Base-by-base conservation (phyloP, 2,888 invertebrate genomes). In the Eupithecia tripunctaria region DNA sequence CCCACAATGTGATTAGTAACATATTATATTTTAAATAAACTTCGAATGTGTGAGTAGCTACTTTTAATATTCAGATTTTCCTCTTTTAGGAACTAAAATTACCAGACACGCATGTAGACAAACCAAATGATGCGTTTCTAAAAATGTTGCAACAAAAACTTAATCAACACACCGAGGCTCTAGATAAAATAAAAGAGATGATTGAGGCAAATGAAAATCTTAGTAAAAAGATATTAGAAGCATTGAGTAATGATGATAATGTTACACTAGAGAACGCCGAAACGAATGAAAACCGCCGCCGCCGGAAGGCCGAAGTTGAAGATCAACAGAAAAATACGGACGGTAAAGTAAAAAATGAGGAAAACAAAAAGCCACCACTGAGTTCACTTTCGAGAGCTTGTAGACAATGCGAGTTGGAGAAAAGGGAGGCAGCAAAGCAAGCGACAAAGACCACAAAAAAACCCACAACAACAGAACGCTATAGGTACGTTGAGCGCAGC, bases 111-210 rank as follows among this genome's bases (percentile, higher is more conserved):
- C n/a, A 36, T 29, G n/a, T 32, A 32, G 8, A 18, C 18, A 78
- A 73, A 73, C 18, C 64, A 64, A 75, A 80, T 70, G 76, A 67
- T 41, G 82, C 86, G 32, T 78, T 73, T 36, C 78, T 36, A 36
- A 10, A 84, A 12, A 89, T 88, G 71, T 77, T 92, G 21, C 88
- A 89, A 78, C 86, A 91, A 7, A 89, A 87, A 71, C 75, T 92
- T 47, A 81, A 86, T 59, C 82, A 90, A 70, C 91, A 92, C 43
- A 84, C 85, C 15, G 88, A 89, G 82, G 88, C 88, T 0, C 80
- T 92, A 70, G 89, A 90, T 65, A 82, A 86, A 68, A 77, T 93
- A 27, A 70, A 89, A 3, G 83, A 81, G 76, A 71, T 82, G 27
- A 81, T 84, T 2, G 80, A 87, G 73, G 74, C 66, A 0, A 87